Base-by-base conservation (phyloP, 2,797 vertebrate species). In the Danio tinwini region DNA sequence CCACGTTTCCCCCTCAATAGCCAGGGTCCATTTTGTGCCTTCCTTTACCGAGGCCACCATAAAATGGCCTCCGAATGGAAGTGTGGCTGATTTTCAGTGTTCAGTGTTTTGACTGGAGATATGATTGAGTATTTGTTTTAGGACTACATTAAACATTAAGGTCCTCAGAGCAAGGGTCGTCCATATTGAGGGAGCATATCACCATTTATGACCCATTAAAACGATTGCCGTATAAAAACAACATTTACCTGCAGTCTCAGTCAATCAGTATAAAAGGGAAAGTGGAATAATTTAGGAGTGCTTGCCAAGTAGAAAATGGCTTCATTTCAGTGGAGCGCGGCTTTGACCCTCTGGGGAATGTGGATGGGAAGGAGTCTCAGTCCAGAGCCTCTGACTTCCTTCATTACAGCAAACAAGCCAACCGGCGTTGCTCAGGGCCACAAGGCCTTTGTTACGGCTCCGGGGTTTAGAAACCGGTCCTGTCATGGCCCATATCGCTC, bases 1-100 rank as follows among this genome's bases (percentile, higher is more conserved):
- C 39, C 17, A 55, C 77, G 69, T 39, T 78, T 76, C 61, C 76
- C 63, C 5, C 12, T 12, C 29, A 37, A 75, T 73, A 81, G 58
- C 69, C 58, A 76, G 77, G 55, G 77, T 80, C 85, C 80, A 80
- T 77, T 85, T 80, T 83, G 64, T 82, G 73, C 19, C 45, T 84
- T 45, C 10, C 59, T 62, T 80, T 55, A 74, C 79, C 49, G 74
- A 61, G 69, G 52, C 13, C 21, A 68, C 65, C 52, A 55, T 78
- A 73, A 85, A 85, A 81, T 82, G 69, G 75, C 76, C 52, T 61
- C 80, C 37, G 7, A 70, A 40, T 63, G 47, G 29, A 76, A 72
- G 56, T 17, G 50, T 12, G n/a, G 14, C 52, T 72, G 53, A 59
- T 63, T 74, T 68, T 59, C 42, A 37, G 47, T 37, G 53, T 29